phyloP scores from a whole-genome alignment of 2,888 invertebrate genomes.

The Xanthia icteritia region DNA sequence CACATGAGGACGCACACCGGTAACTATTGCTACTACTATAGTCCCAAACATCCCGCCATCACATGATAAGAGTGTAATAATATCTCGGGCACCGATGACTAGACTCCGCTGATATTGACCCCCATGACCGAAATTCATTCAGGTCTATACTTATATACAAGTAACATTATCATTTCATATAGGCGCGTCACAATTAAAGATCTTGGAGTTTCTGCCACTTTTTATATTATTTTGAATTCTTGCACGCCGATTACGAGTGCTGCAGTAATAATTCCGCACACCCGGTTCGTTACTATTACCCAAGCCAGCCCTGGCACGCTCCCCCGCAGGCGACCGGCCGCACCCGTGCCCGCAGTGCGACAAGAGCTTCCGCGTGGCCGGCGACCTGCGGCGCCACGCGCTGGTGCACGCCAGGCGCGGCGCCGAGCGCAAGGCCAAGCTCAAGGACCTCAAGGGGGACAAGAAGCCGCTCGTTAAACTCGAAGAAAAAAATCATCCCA shows the following conservation, averaged over 20 bases:
- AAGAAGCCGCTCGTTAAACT: constrained; percentile 49
- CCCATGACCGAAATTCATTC: background rate
- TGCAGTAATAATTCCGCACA: no score
- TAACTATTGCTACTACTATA: constrained; percentile 63
- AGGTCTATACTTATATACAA: background rate
- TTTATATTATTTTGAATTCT: background rate
- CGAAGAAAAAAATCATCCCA: constrained; percentile 16
- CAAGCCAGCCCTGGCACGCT: no score
- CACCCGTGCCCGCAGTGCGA: constrained; percentile 94
- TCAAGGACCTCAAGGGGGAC: constrained; percentile 57
- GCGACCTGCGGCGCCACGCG: constrained; percentile 95
- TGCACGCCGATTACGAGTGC: background rate
- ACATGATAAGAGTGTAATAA: background rate
- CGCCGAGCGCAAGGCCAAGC: constrained; percentile 71
- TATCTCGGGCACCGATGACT: background rate
- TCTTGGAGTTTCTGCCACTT: background rate
- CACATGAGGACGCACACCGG: constrained; percentile 96
- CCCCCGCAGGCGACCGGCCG: constrained; percentile 93
- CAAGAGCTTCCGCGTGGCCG: constrained; percentile 95
- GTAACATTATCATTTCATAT: background rate
- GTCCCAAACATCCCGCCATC: background rate
- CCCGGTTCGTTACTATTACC: no score
- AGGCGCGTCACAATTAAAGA: background rate
- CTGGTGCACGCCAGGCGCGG: constrained; percentile 91
- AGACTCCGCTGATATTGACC: background rate